Evolutionary conservation across 2,113 vertebrate genomes (phyloP).

Genomic region (Tapirus terrestris): DNA sequence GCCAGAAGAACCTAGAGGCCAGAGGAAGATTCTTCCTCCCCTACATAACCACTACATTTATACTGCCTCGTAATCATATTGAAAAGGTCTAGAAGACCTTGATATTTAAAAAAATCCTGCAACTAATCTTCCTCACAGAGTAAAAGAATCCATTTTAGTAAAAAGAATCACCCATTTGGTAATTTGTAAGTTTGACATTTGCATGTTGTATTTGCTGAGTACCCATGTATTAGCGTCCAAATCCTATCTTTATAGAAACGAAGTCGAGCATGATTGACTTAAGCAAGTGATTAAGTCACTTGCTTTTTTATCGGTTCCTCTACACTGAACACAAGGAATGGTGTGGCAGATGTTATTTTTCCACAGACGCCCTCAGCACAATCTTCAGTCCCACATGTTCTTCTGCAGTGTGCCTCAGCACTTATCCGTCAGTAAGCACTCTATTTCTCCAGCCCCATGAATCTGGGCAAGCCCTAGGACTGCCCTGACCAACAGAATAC

Average conservation of each 20-base stretch:
- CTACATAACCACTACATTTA: neutral
- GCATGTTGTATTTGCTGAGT: neutral
- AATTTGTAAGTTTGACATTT: neutral
- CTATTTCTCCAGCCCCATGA: neutral
- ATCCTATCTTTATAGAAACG: neutral
- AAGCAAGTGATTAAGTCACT: neutral
- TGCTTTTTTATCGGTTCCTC: neutral
- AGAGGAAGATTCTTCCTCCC: too few species aligned
- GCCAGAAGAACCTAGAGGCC: too few species aligned
- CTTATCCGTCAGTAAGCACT: neutral
- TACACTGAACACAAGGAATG: neutral
- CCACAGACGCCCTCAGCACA: neutral
- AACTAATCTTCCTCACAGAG: neutral
- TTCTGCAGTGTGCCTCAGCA: neutral
- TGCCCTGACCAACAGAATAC: too few species aligned
- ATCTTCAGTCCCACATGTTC: neutral
- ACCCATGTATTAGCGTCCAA: neutral
- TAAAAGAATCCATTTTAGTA: neutral
- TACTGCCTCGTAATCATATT: fast-evolving
- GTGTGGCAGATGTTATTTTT: neutral
- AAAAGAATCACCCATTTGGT: neutral
- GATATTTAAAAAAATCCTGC: neutral
- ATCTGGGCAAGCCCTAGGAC: neutral
- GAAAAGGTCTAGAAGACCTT: neutral
- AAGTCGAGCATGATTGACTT: neutral